Conservation (phyloP, 92 coral and sea anemone genomes). For the Epizoanthus fatuus region DNA sequence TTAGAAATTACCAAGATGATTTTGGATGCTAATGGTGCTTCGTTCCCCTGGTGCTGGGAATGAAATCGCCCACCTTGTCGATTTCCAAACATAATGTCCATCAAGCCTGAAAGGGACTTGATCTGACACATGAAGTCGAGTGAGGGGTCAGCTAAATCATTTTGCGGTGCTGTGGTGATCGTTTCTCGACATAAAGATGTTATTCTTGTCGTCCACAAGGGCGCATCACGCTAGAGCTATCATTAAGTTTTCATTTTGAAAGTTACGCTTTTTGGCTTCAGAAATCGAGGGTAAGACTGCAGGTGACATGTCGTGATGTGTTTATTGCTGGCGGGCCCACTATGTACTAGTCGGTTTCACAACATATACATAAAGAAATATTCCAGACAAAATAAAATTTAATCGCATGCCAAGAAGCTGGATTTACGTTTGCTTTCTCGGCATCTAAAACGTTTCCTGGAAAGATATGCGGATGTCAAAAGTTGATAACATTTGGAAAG, state of each 20-base stretch:
- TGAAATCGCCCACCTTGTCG: slow-evolving; percentile 46
- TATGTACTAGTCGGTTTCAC: background rate
- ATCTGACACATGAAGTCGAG: slow-evolving; percentile 28
- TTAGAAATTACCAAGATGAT: background rate
- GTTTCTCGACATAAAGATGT: slow-evolving; percentile 34
- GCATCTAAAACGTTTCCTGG: slow-evolving; percentile 12
- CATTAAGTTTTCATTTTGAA: slow-evolving; percentile 1
- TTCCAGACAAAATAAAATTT: slow-evolving; percentile 4
- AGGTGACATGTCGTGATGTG: slow-evolving; percentile 13
- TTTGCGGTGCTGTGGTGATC: background rate
- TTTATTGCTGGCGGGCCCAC: slow-evolving; percentile 10
- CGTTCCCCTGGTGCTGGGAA: slow-evolving; percentile 5
- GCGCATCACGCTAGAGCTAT: slow-evolving; percentile 10
- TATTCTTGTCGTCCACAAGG: slow-evolving; percentile 39
- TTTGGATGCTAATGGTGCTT: background rate
- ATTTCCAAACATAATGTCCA: slow-evolving; percentile 15
- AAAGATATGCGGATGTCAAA: slow-evolving; percentile 23
- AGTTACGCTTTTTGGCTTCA: background rate
- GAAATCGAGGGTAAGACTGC: background rate
- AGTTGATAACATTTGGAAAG: slow-evolving; percentile 32
- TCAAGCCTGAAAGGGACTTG: slow-evolving; percentile 7
- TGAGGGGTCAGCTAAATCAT: slow-evolving; percentile 12
- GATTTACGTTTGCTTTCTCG: slow-evolving; percentile 6
- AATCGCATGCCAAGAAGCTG: slow-evolving; percentile 14
- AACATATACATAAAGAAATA: background rate